Evolutionary conservation across 1,140 invertebrate species (phyloP).

Genomic region (Papilio machaon): DNA sequence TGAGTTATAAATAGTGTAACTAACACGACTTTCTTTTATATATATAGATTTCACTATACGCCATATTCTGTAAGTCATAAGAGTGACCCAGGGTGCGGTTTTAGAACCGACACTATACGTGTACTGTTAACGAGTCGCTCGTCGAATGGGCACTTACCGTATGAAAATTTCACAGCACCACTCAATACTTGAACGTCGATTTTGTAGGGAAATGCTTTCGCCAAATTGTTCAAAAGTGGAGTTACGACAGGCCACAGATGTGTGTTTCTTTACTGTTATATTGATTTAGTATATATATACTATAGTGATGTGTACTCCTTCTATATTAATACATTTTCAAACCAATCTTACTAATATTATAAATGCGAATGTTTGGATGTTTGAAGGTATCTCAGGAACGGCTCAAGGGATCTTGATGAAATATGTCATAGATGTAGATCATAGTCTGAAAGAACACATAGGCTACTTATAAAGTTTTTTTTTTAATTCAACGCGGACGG

Average conservation of each 20-base stretch:
- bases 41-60: too few relatives aligned
- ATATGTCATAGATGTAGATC: too few relatives aligned
- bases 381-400: too few relatives aligned
- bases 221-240: slow-evolving; percentile 48
- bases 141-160: slow-evolving; percentile 57
- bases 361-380: too few relatives aligned
- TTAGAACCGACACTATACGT: slow-evolving; percentile 16
- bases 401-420: too few relatives aligned
- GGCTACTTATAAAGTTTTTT: too few relatives aligned
- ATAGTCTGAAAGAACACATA: too few relatives aligned
- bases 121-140: slow-evolving; percentile 51
- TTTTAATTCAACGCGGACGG: too few relatives aligned
- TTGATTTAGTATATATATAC: background rate
- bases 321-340: too few relatives aligned
- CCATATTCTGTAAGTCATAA: background rate
- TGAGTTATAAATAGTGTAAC: too few relatives aligned
- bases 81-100: slow-evolving; percentile 1
- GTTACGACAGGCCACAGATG: slow-evolving; percentile 44
- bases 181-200: slow-evolving; percentile 58
- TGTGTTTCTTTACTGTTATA: slow-evolving; percentile 7
- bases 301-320: background rate
- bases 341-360: too few relatives aligned
- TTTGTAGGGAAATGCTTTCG: slow-evolving; percentile 58
- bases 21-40: too few relatives aligned
- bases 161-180: slow-evolving; percentile 64